Evolutionary conservation across 2,888 invertebrate species (phyloP).

Genomic region (Epinotia demarniana): DNA sequence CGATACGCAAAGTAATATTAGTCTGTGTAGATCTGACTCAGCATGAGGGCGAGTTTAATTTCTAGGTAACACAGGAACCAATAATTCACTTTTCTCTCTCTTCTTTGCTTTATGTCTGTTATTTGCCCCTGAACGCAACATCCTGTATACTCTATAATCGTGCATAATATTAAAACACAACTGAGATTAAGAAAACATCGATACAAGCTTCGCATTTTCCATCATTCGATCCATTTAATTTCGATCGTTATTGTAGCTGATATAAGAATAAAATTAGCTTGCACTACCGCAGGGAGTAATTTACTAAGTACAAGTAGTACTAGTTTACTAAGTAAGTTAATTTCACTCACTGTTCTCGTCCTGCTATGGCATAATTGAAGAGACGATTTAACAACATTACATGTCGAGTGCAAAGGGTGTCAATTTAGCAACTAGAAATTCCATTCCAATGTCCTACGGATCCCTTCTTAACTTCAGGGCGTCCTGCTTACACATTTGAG

Average conservation of each 20-base stretch:
- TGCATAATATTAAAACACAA: background rate
- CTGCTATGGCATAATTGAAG: constrained; percentile 34
- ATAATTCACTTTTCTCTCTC: no score
- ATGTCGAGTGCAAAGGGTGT: constrained; percentile 8
- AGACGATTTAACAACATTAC: constrained; percentile 41
- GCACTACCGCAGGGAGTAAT: constrained; percentile 23
- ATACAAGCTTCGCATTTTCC: background rate
- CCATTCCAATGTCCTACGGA: constrained; percentile 1
- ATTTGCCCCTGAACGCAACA: background rate
- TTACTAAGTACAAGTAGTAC: constrained; percentile 39
- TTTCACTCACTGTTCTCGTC: constrained; percentile 32
- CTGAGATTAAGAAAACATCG: background rate
- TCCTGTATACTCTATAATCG: background rate
- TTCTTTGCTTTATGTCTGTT: background rate
- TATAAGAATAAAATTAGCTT: background rate
- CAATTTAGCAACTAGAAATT: background rate
- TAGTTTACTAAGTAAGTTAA: constrained; percentile 37
- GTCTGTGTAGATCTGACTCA: no score
- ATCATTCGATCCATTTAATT: background rate
- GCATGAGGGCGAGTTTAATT: no score
- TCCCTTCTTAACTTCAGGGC: background rate
- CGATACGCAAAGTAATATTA: no score
- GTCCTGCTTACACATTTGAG: background rate
- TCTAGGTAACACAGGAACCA: no score
- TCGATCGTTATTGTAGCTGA: background rate